Conservation (phyloP, 2,113 vertebrate species). For the Pycnonotus jocosus region DNA sequence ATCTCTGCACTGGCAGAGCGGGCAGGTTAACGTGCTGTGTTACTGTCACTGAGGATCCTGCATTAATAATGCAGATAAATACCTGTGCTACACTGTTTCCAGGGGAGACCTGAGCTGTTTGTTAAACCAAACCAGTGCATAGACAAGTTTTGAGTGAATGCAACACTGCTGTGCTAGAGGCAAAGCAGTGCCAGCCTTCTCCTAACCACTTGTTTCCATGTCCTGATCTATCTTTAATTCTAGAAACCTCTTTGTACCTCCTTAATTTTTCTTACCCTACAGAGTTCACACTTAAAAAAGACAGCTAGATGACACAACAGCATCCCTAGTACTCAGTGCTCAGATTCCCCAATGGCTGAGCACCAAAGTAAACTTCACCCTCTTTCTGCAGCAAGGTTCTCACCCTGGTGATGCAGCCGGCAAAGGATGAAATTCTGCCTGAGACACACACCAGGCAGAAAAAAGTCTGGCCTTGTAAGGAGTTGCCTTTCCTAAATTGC, state of each 20-base stretch:
- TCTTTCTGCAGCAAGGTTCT: background rate
- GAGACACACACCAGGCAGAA: background rate
- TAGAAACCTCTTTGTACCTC: background rate
- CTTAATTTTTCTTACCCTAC: background rate
- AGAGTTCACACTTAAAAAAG: background rate
- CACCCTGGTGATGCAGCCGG: background rate
- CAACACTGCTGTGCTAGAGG: background rate
- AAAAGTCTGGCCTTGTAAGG: background rate
- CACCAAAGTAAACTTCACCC: background rate
- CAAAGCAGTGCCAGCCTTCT: background rate
- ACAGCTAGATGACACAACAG: background rate
- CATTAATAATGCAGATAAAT: background rate
- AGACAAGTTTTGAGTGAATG: background rate
- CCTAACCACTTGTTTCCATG: background rate
- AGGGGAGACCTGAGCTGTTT: background rate
- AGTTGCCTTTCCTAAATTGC: background rate
- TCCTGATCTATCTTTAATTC: background rate
- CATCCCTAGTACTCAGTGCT: background rate
- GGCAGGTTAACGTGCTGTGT: background rate
- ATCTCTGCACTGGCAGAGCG: background rate
- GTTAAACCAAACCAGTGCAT: background rate
- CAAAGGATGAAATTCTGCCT: background rate
- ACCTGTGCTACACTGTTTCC: background rate
- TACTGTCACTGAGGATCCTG: background rate
- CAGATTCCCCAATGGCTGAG: background rate